Evolutionary conservation across 2,113 vertebrate genomes (phyloP), one percentile per base, ranked within the genome.

Genomic region (Buteo buteo): DNA sequence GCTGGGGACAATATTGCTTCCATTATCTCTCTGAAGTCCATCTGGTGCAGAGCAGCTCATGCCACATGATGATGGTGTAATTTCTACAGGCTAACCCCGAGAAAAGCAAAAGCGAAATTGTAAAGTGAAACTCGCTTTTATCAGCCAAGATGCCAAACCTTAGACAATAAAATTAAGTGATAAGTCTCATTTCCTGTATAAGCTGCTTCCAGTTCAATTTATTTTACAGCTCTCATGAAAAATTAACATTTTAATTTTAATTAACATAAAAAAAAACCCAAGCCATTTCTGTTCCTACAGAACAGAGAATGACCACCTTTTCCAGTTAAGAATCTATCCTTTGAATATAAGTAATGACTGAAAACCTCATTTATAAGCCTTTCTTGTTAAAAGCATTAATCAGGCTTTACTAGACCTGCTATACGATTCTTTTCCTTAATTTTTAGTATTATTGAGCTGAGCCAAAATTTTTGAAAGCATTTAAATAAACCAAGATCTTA

Each of bases 211-310:
- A 84, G 57, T 79, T 86, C 70, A 84, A 83, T 91, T 94, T 83
- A 82, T 82, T 96, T 93, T 81, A 82, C n/a, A 84, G 42, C 38
- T 82, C 18, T 86, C 47, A 55, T 84, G 65, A 93, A 96, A 97
- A 95, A 93, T 47, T 78, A 91, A 86, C 32, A 70, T 77, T 95
- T 94, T 82, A 65, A 74, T 95, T 93, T 94, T 76, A 95, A 95
- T 94, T 93, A 93, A 66, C 62, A 79, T 89, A 76, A 49, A 42
- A 65, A 81, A 87, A 86, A 77, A 19, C 24, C 18, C 26, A 79
- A 87, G 36, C 21, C 28, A 66, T 80, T 96, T 91, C 49, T 86
- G 36, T 54, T 90, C 66, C 28, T 64, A 81, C 9, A 6, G 77
- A 84, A 82, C 52, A 73, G 6, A 49, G 69, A 89, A 93, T n/a